A percentile compares a stretch with the other conserved stretches of the same genome.
Conservation (phyloP, 2,113 vertebrate genomes). For the Turnix velox region DNA sequence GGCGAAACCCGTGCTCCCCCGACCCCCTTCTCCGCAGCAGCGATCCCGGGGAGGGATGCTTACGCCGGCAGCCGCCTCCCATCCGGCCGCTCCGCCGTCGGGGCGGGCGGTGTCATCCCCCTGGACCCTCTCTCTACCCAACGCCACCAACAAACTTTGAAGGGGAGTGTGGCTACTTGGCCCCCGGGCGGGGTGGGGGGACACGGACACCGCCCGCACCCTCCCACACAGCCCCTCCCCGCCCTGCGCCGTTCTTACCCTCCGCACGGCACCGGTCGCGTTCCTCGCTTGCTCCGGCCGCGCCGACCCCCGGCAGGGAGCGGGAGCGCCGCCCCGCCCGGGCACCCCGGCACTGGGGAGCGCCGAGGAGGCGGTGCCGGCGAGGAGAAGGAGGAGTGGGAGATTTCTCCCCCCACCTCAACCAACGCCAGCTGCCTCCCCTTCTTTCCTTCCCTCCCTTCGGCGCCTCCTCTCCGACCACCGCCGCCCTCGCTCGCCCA, state of each 20-base stretch:
- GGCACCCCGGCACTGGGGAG: slow-evolving; percentile 20
- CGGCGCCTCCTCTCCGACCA: neutral
- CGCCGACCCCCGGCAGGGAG: slow-evolving; percentile 28
- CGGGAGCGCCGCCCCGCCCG: slow-evolving; percentile 19
- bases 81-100: neutral
- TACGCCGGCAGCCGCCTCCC: neutral
- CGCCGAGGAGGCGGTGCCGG: slow-evolving; percentile 21
- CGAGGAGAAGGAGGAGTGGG: neutral
- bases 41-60: neutral
- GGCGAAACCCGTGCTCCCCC: neutral
- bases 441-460: neutral
- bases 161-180: neutral
- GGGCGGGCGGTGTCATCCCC: neutral
- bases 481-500: neutral
- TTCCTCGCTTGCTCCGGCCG: neutral
- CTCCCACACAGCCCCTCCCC: too few relatives aligned
- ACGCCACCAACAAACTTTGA: slow-evolving; percentile 23
- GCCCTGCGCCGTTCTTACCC: slow-evolving; percentile 63
- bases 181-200: neutral
- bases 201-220: neutral
- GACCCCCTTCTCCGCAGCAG: neutral
- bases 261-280: slow-evolving; percentile 60
- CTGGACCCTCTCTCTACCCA: neutral
- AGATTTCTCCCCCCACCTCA: neutral
- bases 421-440: neutral